A percentile compares a stretch with the other conserved stretches of the same genome.
Evolutionary conservation across 1,140 invertebrate species (phyloP).

Genomic region (Hylaeus volcanicus): DNA sequence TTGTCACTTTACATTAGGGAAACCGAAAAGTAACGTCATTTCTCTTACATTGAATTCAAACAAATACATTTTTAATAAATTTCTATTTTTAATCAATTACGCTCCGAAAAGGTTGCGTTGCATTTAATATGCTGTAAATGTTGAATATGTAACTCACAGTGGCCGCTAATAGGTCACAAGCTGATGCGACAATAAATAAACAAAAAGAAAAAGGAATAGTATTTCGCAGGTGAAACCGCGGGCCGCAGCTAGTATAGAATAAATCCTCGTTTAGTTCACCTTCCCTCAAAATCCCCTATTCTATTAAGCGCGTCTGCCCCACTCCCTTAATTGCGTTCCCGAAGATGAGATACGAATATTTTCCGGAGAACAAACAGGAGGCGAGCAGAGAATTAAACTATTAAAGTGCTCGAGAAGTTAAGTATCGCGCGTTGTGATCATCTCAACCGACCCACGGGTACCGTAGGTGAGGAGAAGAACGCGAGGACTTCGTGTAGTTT

Average conservation of each 20-base stretch:
- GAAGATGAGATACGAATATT: slow-evolving; percentile 42
- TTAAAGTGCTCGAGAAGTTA: slow-evolving; percentile 51
- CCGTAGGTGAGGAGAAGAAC: slow-evolving; percentile 59
- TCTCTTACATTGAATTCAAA: no score
- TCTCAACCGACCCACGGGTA: slow-evolving; percentile 33
- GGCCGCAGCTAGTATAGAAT: not conserved
- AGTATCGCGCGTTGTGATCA: slow-evolving; percentile 53
- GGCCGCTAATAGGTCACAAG: no score
- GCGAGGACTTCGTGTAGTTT: slow-evolving; percentile 63
- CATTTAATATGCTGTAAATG: no score
- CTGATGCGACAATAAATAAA: no score
- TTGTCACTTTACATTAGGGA: no score
- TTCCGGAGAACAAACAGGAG: slow-evolving; percentile 24
- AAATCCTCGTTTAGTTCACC: slow-evolving; percentile 38
- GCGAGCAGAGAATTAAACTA: slow-evolving; percentile 44
- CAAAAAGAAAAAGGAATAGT: no score
- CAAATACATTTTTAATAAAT: no score
- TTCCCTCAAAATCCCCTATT: slow-evolving; percentile 43
- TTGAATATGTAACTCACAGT: no score
- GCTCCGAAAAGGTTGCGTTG: no score
- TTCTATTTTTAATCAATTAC: no score
- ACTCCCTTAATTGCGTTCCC: slow-evolving; percentile 30
- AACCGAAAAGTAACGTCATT: no score
- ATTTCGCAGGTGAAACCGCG: slow-evolving; percentile 8
- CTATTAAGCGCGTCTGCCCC: slow-evolving; percentile 12